Conservation (phyloP, 2,888 invertebrate genomes). For the Endotricha flammealis region DNA sequence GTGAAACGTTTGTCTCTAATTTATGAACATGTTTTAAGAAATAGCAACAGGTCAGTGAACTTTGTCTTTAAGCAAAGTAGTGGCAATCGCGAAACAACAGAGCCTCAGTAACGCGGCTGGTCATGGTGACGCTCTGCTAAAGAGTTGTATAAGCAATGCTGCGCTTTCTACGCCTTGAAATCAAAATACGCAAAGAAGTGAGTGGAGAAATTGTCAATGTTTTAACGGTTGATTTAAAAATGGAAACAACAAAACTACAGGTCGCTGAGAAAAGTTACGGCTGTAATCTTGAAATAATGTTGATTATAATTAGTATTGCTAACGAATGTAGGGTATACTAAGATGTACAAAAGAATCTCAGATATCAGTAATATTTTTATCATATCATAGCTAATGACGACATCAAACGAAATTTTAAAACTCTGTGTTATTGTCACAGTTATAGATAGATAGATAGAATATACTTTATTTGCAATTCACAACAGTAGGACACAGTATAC, state of each 20-base stretch:
- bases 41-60: conserved; percentile 53
- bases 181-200: conserved; percentile 65
- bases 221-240: conserved; percentile 53
- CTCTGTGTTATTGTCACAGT: too few species aligned
- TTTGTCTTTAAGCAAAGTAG: conserved; percentile 35
- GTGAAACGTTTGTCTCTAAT: conserved; percentile 33
- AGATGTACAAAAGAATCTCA: too few species aligned
- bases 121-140: conserved; percentile 42
- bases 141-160: conserved; percentile 63
- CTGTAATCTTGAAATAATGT: too few species aligned
- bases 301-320: too few species aligned
- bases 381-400: too few species aligned
- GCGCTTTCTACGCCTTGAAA: conserved; percentile 65
- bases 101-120: conserved; percentile 42
- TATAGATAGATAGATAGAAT: too few species aligned
- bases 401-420: too few species aligned
- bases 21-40: conserved; percentile 36
- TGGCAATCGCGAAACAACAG: conserved; percentile 47
- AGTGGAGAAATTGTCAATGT: conserved; percentile 65
- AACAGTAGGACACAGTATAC: too few species aligned
- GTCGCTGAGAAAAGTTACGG: too few species aligned
- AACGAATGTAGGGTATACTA: too few species aligned
- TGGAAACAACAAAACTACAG: conserved; percentile 48
- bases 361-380: too few species aligned
- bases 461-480: too few species aligned